A percentile compares a stretch with the other conserved stretches of the same genome.
Conservation (phyloP, 2,113 vertebrate genomes). For the Panthera leo region DNA sequence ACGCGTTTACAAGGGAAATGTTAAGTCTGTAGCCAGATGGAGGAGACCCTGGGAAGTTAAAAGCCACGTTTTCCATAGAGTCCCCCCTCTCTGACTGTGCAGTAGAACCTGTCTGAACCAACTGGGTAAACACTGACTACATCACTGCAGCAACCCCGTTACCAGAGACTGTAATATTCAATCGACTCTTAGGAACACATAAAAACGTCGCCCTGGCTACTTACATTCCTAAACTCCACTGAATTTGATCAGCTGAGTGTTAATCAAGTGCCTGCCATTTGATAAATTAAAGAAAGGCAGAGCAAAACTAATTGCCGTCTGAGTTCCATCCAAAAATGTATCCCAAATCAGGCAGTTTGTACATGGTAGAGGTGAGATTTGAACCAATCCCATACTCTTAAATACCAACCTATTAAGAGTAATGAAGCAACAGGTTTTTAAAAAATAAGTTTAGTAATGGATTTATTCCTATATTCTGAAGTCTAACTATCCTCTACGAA, state of each 20-base stretch:
- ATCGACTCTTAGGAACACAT: neutral
- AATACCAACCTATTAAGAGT: neutral
- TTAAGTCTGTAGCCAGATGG: neutral
- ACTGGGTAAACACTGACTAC: neutral
- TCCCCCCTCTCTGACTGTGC: neutral
- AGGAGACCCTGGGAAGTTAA: neutral
- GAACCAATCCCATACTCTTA: neutral
- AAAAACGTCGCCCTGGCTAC: neutral
- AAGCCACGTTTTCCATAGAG: neutral
- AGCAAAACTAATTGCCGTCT: neutral
- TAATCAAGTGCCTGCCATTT: neutral
- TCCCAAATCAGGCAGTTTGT: neutral
- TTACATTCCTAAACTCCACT: neutral
- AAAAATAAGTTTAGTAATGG: neutral
- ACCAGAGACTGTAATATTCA: neutral
- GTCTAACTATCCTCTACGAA: neutral
- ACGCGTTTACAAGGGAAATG: neutral
- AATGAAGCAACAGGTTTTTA: neutral
- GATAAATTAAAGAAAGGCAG: neutral
- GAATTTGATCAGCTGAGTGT: neutral
- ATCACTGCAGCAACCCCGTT: neutral
- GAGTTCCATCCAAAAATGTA: neutral
- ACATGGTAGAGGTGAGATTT: neutral
- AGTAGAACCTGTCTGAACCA: neutral
- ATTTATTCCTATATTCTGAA: neutral